Base-by-base conservation (phyloP, 2,113 vertebrate genomes). In the Pelecanus crispus region DNA sequence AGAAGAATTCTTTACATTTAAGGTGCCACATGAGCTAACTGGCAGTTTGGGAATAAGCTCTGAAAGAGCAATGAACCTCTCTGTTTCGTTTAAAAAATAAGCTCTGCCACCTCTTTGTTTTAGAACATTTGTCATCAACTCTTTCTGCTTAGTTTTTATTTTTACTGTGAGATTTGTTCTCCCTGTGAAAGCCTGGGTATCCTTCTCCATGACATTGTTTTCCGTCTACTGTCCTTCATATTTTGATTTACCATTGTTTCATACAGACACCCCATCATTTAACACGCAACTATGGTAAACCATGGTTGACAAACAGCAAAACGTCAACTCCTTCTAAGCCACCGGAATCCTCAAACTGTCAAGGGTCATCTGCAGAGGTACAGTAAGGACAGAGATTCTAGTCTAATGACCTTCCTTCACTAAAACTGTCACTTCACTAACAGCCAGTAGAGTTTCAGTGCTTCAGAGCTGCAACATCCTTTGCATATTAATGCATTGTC, bases 261-360 rank as follows among this genome's bases (percentile, higher is more conserved):
- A 98, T 98, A 97, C 99, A 99, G 99, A 99, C 99, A 98, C 97
- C 99, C 98, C 99, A 99, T 98, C 99, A 99, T 98, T 98, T 99
- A 98, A 99, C 98, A 98, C 99, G 99, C 98, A 99, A 99, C 99
- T 99, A 99, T 98, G 99, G 99, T 99, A 99, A 99, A 98, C 99
- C 99, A 97, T 99, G 99, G 99, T 99, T 99, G 99, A 98, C 99
- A 99, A 99, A 99, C 99, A 99, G 99, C 99, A 99, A 99, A 99
- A 98, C 99, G 97, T 98, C 98, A 98, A 98, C 98, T 99, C 98
- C 99, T 98, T 98, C 99, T 99, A 99, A 99, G 97, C 98, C 98
- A 98, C 98, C 99, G 96, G 99, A 99, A 97, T 99, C 99, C 98
- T 99, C 99, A 98, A 99, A 98, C 97, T 99, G 98, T 98, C 98